Evolutionary conservation across 1,140 invertebrate species (phyloP), one percentile per base, ranked within the genome.

Genomic region (Diuraphis noxia): DNA sequence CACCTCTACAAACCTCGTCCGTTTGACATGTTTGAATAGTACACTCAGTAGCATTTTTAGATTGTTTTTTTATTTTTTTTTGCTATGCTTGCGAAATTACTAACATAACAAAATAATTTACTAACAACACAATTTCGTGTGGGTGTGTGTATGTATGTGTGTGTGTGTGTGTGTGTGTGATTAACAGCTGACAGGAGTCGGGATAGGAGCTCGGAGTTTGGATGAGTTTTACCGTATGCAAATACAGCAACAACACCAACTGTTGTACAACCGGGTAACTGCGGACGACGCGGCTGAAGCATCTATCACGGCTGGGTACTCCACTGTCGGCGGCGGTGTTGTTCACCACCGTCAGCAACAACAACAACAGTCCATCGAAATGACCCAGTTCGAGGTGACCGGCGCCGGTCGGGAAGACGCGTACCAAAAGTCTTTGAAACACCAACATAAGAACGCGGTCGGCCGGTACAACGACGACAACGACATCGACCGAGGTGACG

Each of bases 401-500:
- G 72, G 30, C 25, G 2, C 40, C 25, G 36, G 41, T 43, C 63
- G 72, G 46, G 49, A 38, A 41, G 90, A 63, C 1, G 36, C 41
- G 81, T 63, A 38, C 88, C 93, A 30, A 92, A 46, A 46, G 43
- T 36, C 63, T 25, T 34, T 13, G 9, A 81, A 41, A 30, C 56
- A 52, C 77, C 41, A 40, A 49, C 92, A 93, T 92, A 93, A 92
- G 84, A 92, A 43, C 49, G 94, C 94, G 92, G 95, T 95, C 84
- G 95, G 95, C 63, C 56, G 38, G 96, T 96, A 43, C 72, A 25
- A 63, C 30, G 63, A 40, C 72, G 25, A 40, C 63, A 6, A 19
- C 43, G 2, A n/a, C 63, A 0, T 21, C 19, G 43, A 40, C 36
- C 10, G 21, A 1, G 72, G n/a, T 30, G 88, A 34, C 38, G 56